A percentile compares a stretch with the other conserved stretches of the same genome.
Evolutionary conservation across 1,140 invertebrate species (phyloP).

Genomic region (Holotrichia oblita): DNA sequence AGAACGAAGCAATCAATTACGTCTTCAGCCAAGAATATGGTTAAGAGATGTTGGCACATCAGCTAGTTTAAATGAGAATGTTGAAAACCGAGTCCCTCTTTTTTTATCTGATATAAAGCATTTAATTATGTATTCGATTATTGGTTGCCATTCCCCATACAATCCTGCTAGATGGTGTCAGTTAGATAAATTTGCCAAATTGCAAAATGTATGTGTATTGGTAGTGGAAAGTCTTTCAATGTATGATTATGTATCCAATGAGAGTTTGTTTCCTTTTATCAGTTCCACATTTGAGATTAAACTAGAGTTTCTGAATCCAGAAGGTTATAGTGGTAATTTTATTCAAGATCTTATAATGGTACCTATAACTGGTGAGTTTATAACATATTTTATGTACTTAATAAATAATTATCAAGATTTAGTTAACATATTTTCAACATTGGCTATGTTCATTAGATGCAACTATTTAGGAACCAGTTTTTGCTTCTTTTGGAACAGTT

Average conservation of each 20-base stretch:
- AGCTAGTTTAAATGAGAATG: slow-evolving; percentile 66
- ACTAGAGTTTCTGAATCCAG: slow-evolving; percentile 79
- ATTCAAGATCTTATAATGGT: slow-evolving; percentile 81
- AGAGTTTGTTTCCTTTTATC: slow-evolving; percentile 69
- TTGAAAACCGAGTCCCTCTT: slow-evolving; percentile 74
- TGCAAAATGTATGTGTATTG: slow-evolving; percentile 76
- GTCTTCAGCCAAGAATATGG: slow-evolving; percentile 66
- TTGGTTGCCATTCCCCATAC: slow-evolving; percentile 76
- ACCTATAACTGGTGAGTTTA: slow-evolving; percentile 68
- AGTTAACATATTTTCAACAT: too few species aligned
- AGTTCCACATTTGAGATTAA: slow-evolving; percentile 69
- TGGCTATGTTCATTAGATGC: background rate
- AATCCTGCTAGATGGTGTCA: slow-evolving; percentile 80
- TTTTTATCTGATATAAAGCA: slow-evolving; percentile 85
- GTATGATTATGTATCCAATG: slow-evolving; percentile 74
- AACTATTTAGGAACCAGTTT: too few species aligned
- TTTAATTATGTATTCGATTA: slow-evolving; percentile 78
- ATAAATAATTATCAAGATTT: too few species aligned
- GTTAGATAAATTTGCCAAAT: slow-evolving; percentile 75
- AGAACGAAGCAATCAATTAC: slow-evolving; percentile 66
- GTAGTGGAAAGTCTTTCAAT: slow-evolving; percentile 82
- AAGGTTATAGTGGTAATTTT: slow-evolving; percentile 74
- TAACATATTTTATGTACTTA: too few species aligned
- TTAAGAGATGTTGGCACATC: slow-evolving; percentile 70
- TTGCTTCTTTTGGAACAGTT: too few species aligned